A percentile compares a stretch with the other conserved stretches of the same genome.
Conservation (phyloP, 2,797 vertebrate genomes). For the Craterocephalus amniculus region DNA sequence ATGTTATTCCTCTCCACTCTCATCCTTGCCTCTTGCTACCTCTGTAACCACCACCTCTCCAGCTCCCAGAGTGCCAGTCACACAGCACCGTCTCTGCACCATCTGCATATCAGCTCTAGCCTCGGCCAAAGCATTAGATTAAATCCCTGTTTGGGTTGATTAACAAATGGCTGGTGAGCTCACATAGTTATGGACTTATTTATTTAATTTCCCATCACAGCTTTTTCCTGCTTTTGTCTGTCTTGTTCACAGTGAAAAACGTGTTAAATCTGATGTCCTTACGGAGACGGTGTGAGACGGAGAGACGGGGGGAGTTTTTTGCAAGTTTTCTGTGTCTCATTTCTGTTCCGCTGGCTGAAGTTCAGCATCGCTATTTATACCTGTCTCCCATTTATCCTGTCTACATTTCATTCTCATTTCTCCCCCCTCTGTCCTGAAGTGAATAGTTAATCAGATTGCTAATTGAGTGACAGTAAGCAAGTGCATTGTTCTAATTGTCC, state of each 20-base stretch:
- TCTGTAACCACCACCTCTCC: slow-evolving; percentile 53
- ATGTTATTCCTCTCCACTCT: slow-evolving; percentile 58
- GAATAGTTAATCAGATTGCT: slow-evolving; percentile 83
- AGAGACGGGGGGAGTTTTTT: slow-evolving; percentile 25
- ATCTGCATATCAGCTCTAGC: slow-evolving; percentile 84
- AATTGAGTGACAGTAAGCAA: slow-evolving; percentile 84
- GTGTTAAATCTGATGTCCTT: slow-evolving; percentile 45
- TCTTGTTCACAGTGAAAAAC: slow-evolving; percentile 28
- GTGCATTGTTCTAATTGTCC: slow-evolving; percentile 85
- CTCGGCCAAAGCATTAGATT: slow-evolving; percentile 87
- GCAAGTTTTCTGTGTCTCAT: slow-evolving; percentile 42
- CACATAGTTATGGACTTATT: slow-evolving; percentile 75
- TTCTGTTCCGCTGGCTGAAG: slow-evolving; percentile 56
- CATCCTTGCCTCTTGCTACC: slow-evolving; percentile 50
- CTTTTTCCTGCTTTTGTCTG: slow-evolving; percentile 50
- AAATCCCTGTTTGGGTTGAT: slow-evolving; percentile 88
- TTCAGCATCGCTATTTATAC: slow-evolving; percentile 63
- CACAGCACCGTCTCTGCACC: slow-evolving; percentile 84
- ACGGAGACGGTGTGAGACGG: slow-evolving; percentile 34
- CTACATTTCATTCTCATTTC: slow-evolving; percentile 13
- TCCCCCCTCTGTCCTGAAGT: slow-evolving; percentile 72
- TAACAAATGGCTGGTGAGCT: slow-evolving; percentile 88
- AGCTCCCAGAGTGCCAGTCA: slow-evolving; percentile 82
- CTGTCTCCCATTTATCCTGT: slow-evolving; percentile 50
- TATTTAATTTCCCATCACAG: slow-evolving; percentile 68